A percentile compares a stretch with the other conserved stretches of the same genome.
These are phyloP conservation scores for Chaitophorus viminalis DNA, from an alignment of 2,888 invertebrate species.

Conservation along the genomic window DNA sequence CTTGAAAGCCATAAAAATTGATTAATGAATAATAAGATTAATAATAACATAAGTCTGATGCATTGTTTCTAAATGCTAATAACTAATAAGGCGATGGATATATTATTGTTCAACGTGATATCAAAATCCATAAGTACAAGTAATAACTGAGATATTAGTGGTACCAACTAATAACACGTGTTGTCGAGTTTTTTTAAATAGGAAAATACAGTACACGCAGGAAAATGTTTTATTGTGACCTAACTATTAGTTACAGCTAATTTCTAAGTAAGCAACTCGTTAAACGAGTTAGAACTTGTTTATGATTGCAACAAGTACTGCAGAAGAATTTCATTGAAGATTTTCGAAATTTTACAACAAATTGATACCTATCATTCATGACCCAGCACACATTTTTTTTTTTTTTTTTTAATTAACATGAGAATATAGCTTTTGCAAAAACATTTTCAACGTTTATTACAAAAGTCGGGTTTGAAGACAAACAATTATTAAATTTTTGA, in stretches of 20 bases:
- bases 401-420: not conserved
- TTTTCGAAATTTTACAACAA: constrained; percentile 19
- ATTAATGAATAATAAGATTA: not conserved
- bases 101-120: not conserved
- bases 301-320: constrained; percentile 1
- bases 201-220: not conserved
- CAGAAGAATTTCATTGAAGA: not conserved
- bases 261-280: constrained; percentile 49
- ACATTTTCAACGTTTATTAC: not conserved
- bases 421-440: not conserved
- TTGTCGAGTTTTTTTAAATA: constrained; percentile 24
- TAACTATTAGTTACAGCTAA: constrained; percentile 24
- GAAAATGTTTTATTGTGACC: constrained; percentile 45
- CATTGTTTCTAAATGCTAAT: not conserved
- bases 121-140: constrained; percentile 20
- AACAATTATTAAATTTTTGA: not conserved
- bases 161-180: constrained; percentile 19
- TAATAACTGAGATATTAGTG: constrained; percentile 18
- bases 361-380: not conserved
- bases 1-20: not conserved
- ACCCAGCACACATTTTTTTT: not conserved
- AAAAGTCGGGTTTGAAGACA: no score
- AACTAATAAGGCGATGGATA: not conserved
- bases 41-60: not conserved
- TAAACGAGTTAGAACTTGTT: constrained; percentile 53